Evolutionary conservation across 2,797 vertebrate species (phyloP), one percentile per base, ranked within the genome.

Genomic region (Myiotriccus ornatus): DNA sequence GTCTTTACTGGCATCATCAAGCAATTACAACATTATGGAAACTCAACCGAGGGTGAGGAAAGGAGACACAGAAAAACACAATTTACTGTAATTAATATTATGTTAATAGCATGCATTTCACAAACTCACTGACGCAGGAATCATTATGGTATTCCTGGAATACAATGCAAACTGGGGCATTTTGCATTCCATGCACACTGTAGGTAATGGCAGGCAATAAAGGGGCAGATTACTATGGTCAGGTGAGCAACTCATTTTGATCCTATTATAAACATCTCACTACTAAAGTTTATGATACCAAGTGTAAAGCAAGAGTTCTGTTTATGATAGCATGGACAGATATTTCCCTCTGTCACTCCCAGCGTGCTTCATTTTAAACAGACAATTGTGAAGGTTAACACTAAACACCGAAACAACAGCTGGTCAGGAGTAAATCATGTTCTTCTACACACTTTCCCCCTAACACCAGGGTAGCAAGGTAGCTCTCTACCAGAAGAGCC

Each of bases 51-150:
- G 35, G 17, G 19, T 37, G 49, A 79, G 37, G 15, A 21, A 60
- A 73, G 28, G 30, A 91, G 37, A 85, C 27, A 49, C 2, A 60
- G 28, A 20, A 63, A 10, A 70, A 2, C 4, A 46, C 49, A 32
- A 49, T 78, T 84, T 73, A 63, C 41, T 76, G 19, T 27, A 85
- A 93, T 94, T 94, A 92, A 55, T 79, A 32, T 55, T 82, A 56
- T 32, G 35, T 59, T 89, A 69, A 62, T 57, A 60, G 24, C 0
- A 12, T 32, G 9, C 32, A 56, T 52, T 93, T 74, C 69, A 63
- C 30, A 79, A 44, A 32, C 10, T 49, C 67, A 59, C 8, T 75
- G 69, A 50, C 79, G 35, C 57, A 53, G 43, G 43, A 75, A 28
- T 21, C 27, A 39, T 25, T 70, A 35, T 5, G 83, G 74, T 71